Base-by-base conservation (phyloP, 1,140 invertebrate genomes). In the Homarus americanus region DNA sequence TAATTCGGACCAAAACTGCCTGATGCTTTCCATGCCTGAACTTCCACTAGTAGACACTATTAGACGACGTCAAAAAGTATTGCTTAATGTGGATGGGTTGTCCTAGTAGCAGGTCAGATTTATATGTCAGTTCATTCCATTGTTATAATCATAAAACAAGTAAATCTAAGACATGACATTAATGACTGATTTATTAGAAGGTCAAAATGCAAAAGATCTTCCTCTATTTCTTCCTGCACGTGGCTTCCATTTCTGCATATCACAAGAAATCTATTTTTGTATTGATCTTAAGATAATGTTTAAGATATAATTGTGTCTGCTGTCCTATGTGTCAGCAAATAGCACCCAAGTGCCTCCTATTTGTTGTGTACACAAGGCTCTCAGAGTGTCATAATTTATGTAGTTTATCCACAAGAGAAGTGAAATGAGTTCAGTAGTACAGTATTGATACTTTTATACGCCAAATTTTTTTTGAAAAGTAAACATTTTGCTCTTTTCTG, bases 11-110 rank as follows among this genome's bases (percentile, higher is more conserved):
- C 24, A 49, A 41, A 82, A 82, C 44, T 89, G 87, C 49, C 20
- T 82, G 15, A 49, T 89, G 44, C n/a, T 89, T 3, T 83, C 87
- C 66, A 34, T 89, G 41, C 87, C 87, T 4, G 87, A 89, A 44
- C 36, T 89, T 15, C 63, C 79, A 0, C 72, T 89, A 0, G 69
- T 89, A 24, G 66, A 82, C 32, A 41, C 72, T 24, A 34, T 82
- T 17, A 89, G 80, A 44, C n/a, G 58, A 17, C 66, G 58, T 20
- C 87, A 89, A 10, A 32, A 32, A 15, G 58, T 24, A 1, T 17
- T 83, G 66, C 41, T 89, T 1, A 49, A 41, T 20, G 66, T 44
- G 66, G 72, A 41, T 9, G 12, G 20, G n/a, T 40, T 34, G 76
- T 66, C 28, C 53, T 32, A 10, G 53, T 41, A 34, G 41, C 78